A percentile compares a stretch with the other conserved stretches of the same genome.
Evolutionary conservation across 2,113 vertebrate species (phyloP).

Genomic region (Melanerpes formicivorus): DNA sequence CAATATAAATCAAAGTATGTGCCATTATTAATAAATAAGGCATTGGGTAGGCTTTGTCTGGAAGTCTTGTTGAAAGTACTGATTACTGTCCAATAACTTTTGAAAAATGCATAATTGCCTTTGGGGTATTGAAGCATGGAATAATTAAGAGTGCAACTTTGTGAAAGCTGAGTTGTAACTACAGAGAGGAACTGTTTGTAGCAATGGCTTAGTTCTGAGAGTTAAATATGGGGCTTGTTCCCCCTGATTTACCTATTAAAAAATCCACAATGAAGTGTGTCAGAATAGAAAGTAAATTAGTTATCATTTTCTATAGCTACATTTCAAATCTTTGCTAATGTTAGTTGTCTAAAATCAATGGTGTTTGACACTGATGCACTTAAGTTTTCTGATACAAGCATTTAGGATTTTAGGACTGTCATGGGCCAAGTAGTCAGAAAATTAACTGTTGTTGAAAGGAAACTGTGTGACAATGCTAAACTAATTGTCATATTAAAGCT

Average conservation of each 20-base stretch:
- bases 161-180: neutral
- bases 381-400: neutral
- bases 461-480: neutral
- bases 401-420: neutral
- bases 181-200: neutral
- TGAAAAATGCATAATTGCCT: conserved; percentile 60
- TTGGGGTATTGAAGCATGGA: conserved; percentile 45
- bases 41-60: conserved; percentile 53
- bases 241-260: neutral
- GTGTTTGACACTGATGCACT: neutral
- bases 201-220: neutral
- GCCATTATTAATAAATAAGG: conserved; percentile 69
- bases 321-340: neutral
- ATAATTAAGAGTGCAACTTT: conserved; percentile 36
- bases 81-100: conserved; percentile 45
- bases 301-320: neutral
- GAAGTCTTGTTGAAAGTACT: conserved; percentile 61
- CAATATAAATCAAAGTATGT: conserved; percentile 75
- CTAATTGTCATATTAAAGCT: too few species aligned
- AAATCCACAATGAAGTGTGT: neutral
- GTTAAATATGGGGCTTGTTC: neutral
- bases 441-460: neutral
- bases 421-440: neutral
- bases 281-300: neutral
- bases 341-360: neutral